A percentile compares a stretch with the other conserved stretches of the same genome.
phyloP scores from a whole-genome alignment of 2,113 vertebrate genomes.

The Apistogramma diplotaenia region DNA sequence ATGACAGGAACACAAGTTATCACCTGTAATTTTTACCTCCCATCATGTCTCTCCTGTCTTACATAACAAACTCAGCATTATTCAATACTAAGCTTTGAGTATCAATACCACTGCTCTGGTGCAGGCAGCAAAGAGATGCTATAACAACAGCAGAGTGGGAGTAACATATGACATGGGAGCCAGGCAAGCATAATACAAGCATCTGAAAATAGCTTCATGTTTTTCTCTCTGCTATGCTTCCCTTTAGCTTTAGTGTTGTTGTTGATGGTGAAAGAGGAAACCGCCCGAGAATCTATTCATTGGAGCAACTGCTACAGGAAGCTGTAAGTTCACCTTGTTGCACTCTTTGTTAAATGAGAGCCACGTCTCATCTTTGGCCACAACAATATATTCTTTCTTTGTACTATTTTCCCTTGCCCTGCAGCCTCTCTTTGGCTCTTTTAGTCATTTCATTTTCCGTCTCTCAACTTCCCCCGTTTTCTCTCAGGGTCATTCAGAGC shows the following conservation, averaged over 20 bases:
- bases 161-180: conserved; percentile 52
- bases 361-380: background rate
- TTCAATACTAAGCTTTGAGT: conserved; percentile 18
- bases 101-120: conserved; percentile 22
- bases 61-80: conserved; percentile 13
- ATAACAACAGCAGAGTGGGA: conserved; percentile 52
- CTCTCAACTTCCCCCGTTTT: background rate
- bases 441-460: background rate
- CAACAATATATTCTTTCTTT: background rate
- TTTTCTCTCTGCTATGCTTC: conserved; percentile 33
- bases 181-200: conserved; percentile 47
- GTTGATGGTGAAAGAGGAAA: conserved; percentile 93
- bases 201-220: conserved; percentile 63
- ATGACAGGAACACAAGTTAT: background rate
- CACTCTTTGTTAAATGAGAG: conserved; percentile 1
- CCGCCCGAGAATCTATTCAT: conserved; percentile 90
- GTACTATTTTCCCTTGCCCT: background rate
- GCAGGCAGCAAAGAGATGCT: conserved; percentile 28
- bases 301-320: conserved; percentile 94
- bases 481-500: conserved; percentile 12
- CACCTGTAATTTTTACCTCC: background rate
- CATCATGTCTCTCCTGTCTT: background rate
- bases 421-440: background rate
- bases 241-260: conserved; percentile 87
- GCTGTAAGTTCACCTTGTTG: conserved; percentile 82